Base-by-base conservation (phyloP, 2,888 invertebrate species). In the Chydorus sphaericus region DNA sequence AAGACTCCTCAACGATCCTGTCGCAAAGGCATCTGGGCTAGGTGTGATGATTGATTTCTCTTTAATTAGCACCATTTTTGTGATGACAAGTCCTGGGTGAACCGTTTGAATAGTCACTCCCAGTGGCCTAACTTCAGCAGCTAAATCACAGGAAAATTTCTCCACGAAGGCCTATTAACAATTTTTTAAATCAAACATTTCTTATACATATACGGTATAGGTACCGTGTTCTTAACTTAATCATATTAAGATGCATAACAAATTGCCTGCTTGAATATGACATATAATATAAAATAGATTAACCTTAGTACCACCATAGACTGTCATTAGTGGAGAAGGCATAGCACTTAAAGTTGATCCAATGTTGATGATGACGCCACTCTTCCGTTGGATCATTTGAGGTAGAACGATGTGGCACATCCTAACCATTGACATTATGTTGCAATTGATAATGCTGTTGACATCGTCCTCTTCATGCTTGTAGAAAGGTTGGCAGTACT, bases 221-320 rank as follows among this genome's bases (percentile, higher is more conserved):
- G n/a, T n/a, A n/a, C n/a, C n/a, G n/a, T n/a, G n/a, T n/a, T n/a
- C n/a, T n/a, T n/a, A n/a, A n/a, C n/a, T n/a, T n/a, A n/a, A n/a
- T n/a, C n/a, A n/a, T n/a, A n/a, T n/a, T n/a, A n/a, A n/a, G n/a
- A n/a, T n/a, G n/a, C n/a, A n/a, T n/a, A n/a, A n/a, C n/a, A n/a
- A n/a, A n/a, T n/a, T n/a, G n/a, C n/a, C n/a, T n/a, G n/a, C n/a
- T n/a, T n/a, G n/a, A n/a, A n/a, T n/a, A n/a, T n/a, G n/a, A n/a
- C n/a, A n/a, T n/a, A n/a, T n/a, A n/a, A n/a, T n/a, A n/a, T n/a
- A n/a, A n/a, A n/a, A n/a, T n/a, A n/a, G n/a, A n/a, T n/a, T n/a
- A 66, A 84, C 85, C 79, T 94, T 96, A 48, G 88, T 80, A 16
- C 90, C 89, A 28, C 87, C 82, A 65, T 96, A 96, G 0, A 91